Conservation (phyloP, 2,113 vertebrate genomes). For the Pachyramphus minor region DNA sequence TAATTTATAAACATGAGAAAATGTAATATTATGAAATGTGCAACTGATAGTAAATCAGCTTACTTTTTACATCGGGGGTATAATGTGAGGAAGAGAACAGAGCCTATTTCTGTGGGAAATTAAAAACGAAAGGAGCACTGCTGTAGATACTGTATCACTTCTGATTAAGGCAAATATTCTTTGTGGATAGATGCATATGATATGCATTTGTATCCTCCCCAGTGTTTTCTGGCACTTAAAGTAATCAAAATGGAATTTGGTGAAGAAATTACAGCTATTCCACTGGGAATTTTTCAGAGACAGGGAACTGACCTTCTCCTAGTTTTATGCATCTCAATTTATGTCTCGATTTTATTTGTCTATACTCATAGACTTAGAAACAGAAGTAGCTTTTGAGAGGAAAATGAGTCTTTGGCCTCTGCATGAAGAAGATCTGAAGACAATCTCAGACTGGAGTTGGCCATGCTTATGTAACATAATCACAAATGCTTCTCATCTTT, state of each 20-base stretch:
- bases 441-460: not conserved
- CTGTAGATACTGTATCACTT: not conserved
- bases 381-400: not conserved
- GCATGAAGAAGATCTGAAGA: not conserved
- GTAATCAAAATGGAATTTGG: conserved; percentile 19
- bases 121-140: not conserved
- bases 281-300: not conserved
- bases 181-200: not conserved
- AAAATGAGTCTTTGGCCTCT: not conserved
- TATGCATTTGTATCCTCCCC: not conserved
- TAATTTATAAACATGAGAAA: conserved; percentile 31
- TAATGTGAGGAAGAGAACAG: not conserved
- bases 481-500: not conserved
- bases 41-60: not conserved
- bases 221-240: not conserved
- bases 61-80: not conserved
- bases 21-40: not conserved
- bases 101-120: not conserved
- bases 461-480: not conserved
- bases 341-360: not conserved
- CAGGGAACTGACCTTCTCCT: not conserved
- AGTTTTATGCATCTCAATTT: not conserved
- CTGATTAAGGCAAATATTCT: not conserved
- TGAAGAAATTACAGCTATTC: not conserved
- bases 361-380: not conserved